phyloP scores from a whole-genome alignment of 2,113 vertebrate genomes.

The Nanorana parkeri region DNA sequence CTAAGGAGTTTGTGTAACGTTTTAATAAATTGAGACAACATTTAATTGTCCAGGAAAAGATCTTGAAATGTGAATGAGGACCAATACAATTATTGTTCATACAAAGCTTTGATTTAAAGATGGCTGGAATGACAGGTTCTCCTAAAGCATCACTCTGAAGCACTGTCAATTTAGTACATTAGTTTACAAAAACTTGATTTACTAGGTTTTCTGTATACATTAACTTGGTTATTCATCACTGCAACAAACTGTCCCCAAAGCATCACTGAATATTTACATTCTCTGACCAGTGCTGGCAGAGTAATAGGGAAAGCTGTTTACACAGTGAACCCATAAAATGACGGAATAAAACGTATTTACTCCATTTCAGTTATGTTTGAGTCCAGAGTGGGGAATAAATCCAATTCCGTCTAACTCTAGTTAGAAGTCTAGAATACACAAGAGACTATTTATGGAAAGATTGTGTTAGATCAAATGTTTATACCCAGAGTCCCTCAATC shows the following conservation, averaged over 20 bases:
- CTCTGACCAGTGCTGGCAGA: neutral
- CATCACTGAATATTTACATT: conserved; percentile 26
- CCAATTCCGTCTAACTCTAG: neutral
- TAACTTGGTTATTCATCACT: neutral
- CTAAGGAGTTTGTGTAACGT: too few relatives aligned
- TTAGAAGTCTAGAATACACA: conserved; percentile 5
- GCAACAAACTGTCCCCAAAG: neutral
- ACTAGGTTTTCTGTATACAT: neutral
- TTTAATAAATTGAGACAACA: too few relatives aligned
- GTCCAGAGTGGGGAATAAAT: conserved; percentile 25
- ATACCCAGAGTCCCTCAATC: neutral
- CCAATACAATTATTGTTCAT: too few relatives aligned
- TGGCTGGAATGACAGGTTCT: too few relatives aligned
- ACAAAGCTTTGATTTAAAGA: too few relatives aligned
- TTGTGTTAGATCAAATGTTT: conserved; percentile 32
- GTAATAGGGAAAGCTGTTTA: neutral
- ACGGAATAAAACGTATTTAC: conserved; percentile 4
- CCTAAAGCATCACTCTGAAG: too few relatives aligned
- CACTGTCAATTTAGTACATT: too few relatives aligned
- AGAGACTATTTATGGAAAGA: conserved; percentile 5
- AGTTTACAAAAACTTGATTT: neutral
- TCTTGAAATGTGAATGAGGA: too few relatives aligned
- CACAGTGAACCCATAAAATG: neutral
- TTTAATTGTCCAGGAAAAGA: too few relatives aligned
- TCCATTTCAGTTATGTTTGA: neutral